phyloP scores from a whole-genome alignment of 1,140 invertebrate species.

The Andricus grossulariae region DNA sequence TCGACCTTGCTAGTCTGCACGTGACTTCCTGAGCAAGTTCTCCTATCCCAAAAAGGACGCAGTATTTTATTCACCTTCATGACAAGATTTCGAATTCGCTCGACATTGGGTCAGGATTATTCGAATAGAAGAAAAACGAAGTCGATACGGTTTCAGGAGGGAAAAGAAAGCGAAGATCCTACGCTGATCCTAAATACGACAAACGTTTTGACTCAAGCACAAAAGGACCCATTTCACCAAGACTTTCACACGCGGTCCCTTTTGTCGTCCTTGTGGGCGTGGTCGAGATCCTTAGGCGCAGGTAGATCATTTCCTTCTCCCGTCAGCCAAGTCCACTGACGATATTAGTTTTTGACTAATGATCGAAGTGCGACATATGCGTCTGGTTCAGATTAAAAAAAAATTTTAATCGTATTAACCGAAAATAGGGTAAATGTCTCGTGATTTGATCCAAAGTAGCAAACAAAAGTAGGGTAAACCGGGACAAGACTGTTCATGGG shows the following conservation, averaged over 20 bases:
- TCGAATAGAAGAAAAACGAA: background rate
- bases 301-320: conserved; percentile 55
- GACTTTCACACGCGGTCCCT: conserved; percentile 63
- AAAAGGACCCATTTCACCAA: conserved; percentile 57
- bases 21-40: conserved; percentile 11
- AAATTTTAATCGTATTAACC: too few species aligned
- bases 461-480: too few species aligned
- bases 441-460: too few species aligned
- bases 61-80: background rate
- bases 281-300: conserved; percentile 48
- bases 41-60: background rate
- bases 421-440: too few species aligned
- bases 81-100: background rate
- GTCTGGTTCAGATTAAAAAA: too few species aligned
- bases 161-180: conserved; percentile 31
- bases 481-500: too few species aligned
- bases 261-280: conserved; percentile 57
- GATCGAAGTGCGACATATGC: background rate
- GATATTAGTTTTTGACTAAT: conserved; percentile 45
- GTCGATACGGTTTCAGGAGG: background rate
- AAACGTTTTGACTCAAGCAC: conserved; percentile 59
- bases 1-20: conserved; percentile 5
- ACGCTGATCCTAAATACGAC: conserved; percentile 33
- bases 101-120: background rate
- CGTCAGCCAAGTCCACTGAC: conserved; percentile 36